These are phyloP conservation scores for Channa argus DNA, from an alignment of 2,113 vertebrate species.

Conservation along the genomic window DNA sequence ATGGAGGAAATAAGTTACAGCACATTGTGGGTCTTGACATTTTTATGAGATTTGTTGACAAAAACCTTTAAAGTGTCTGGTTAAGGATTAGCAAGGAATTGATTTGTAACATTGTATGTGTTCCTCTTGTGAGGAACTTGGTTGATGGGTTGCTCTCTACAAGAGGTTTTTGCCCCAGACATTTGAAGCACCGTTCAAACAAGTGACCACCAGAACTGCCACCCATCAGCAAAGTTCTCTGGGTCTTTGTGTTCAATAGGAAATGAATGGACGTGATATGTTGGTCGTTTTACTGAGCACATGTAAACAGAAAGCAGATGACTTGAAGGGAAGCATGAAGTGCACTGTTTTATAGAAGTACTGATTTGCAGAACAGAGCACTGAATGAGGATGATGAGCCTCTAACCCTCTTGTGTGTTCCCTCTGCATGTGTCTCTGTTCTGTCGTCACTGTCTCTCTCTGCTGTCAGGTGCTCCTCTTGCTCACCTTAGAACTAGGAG, in stretches of 20 bases:
- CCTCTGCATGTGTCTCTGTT: constrained; percentile 59
- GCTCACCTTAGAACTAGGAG: constrained; percentile 99
- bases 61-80: too few relatives aligned
- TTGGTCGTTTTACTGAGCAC: background rate
- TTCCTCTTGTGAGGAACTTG: background rate
- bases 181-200: too few relatives aligned
- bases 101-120: background rate
- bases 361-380: background rate
- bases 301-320: background rate
- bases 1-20: too few relatives aligned
- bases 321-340: constrained; percentile 13
- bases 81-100: background rate
- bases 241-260: background rate
- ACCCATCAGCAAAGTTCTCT: constrained; percentile 16
- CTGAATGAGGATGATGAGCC: constrained; percentile 13
- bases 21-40: background rate
- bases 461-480: constrained; percentile 95
- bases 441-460: constrained; percentile 88
- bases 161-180: too few relatives aligned
- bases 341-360: constrained; percentile 3
- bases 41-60: background rate
- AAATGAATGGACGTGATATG: background rate
- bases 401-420: constrained; percentile 56
- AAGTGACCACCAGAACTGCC: background rate
- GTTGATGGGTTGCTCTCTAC: constrained; percentile 1